Percentiles rank a stretch among this genome's conserved stretches.
These are phyloP conservation scores for Subanguina moxae DNA, from an alignment of 1,140 invertebrate genomes.

Conservation along the genomic window DNA sequence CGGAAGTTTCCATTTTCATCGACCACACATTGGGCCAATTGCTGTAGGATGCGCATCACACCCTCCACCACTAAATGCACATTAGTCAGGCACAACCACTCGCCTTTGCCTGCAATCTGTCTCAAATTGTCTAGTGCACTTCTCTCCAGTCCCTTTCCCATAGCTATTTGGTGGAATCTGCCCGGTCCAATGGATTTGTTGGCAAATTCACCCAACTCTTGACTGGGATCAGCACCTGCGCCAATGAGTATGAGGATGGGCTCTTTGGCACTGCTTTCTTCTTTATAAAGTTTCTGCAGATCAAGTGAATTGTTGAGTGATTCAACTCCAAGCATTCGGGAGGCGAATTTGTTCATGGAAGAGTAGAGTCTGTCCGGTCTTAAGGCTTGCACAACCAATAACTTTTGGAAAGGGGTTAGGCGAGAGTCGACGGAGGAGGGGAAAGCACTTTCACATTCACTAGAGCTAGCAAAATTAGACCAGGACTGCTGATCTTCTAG, in stretches of 20 bases:
- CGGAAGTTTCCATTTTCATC: slow-evolving; percentile 66
- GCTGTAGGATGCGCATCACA: slow-evolving; percentile 28
- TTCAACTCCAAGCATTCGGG: slow-evolving; percentile 63
- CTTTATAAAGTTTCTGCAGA: slow-evolving; percentile 65
- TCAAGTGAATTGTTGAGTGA: slow-evolving; percentile 51
- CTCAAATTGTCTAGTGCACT: slow-evolving; percentile 26
- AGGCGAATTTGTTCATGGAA: slow-evolving; percentile 70
- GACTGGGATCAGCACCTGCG: slow-evolving; percentile 77
- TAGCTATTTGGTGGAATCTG: slow-evolving; percentile 39
- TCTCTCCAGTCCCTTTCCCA: slow-evolving; percentile 41
- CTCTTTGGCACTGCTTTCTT: slow-evolving; percentile 63
- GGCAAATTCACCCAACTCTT: slow-evolving; percentile 71
- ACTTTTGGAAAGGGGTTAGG: slow-evolving; percentile 74
- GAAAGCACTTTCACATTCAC: slow-evolving; percentile 66
- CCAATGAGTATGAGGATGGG: slow-evolving; percentile 73
- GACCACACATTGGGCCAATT: slow-evolving; percentile 52
- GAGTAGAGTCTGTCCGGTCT: slow-evolving; percentile 75
- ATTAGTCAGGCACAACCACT: slow-evolving; percentile 64
- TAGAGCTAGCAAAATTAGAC: slow-evolving; percentile 68
- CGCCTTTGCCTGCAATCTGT: slow-evolving; percentile 51
- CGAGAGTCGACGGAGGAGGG: slow-evolving; percentile 64
- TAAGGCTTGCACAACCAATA: slow-evolving; percentile 73
- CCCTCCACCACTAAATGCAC: slow-evolving; percentile 78
- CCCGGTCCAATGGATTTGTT: slow-evolving; percentile 59
- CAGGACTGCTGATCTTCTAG: slow-evolving; percentile 68